phyloP scores from a whole-genome alignment of 2,113 vertebrate genomes.

The Phalacrocorax carbo region DNA sequence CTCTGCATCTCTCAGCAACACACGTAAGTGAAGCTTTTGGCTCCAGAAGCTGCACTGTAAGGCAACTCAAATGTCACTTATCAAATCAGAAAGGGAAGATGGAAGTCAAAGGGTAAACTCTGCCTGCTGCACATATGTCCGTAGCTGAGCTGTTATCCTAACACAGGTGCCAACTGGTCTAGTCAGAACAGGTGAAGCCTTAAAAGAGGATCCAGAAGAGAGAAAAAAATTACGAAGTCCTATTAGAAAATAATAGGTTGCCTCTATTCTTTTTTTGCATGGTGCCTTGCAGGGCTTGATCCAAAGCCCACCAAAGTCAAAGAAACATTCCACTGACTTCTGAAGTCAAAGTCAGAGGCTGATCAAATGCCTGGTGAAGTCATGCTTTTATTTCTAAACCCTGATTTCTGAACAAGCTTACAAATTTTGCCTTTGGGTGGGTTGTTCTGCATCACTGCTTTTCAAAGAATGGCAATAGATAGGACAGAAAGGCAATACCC shows the following conservation, averaged over 20 bases:
- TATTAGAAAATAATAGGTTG: not conserved
- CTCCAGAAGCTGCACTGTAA: not conserved
- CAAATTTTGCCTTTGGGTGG: not conserved
- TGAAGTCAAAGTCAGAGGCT: not conserved
- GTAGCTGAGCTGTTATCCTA: not conserved
- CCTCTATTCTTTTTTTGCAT: not conserved
- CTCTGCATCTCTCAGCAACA: not conserved
- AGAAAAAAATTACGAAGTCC: not conserved
- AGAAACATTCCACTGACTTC: not conserved
- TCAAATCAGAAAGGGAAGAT: not conserved
- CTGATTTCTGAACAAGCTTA: not conserved
- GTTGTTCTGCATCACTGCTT: not conserved
- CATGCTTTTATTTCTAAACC: not conserved
- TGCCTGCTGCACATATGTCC: not conserved
- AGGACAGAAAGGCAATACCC: not conserved
- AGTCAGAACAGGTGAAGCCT: not conserved
- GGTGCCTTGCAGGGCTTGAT: not conserved
- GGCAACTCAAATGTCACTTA: not conserved
- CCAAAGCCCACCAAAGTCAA: not conserved
- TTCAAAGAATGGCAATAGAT: not conserved
- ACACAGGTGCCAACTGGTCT: not conserved
- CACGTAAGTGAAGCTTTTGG: not conserved
- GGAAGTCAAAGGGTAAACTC: not conserved
- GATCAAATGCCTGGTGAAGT: not conserved
- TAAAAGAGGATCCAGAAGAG: not conserved